Conservation (phyloP, 2,113 vertebrate species). For the Lathamus discolor region DNA sequence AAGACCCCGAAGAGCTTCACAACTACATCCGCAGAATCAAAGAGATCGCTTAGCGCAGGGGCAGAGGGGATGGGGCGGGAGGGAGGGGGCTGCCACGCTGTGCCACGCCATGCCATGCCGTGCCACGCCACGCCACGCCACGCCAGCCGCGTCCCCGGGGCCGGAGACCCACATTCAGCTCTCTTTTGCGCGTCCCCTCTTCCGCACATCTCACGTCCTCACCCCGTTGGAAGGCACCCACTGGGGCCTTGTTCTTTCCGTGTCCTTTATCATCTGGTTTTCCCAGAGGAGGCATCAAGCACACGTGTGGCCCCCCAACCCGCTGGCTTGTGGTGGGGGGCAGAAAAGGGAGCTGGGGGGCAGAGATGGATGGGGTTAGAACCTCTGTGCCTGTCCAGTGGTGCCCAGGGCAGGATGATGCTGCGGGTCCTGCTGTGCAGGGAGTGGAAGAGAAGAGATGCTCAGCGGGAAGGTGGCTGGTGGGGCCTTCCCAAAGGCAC, state of each 20-base stretch:
- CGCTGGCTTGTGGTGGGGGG: fast-evolving
- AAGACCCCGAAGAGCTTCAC: slow-evolving; percentile 92
- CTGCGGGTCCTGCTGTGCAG: neutral
- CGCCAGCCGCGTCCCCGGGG: neutral
- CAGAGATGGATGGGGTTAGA: neutral
- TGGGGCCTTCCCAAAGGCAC: neutral
- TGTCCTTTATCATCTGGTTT: neutral
- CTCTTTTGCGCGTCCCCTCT: neutral
- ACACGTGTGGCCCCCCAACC: fast-evolving
- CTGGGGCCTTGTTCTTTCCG: neutral
- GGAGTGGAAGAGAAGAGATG: neutral
- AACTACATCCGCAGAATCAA: slow-evolving; percentile 97
- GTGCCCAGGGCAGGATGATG: fast-evolving
- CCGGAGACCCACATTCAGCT: neutral
- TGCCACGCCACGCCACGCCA: neutral
- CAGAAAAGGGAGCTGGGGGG: neutral
- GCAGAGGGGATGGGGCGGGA: neutral
- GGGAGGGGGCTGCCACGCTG: neutral
- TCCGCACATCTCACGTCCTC: neutral
- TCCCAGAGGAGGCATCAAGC: neutral
- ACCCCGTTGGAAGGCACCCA: neutral
- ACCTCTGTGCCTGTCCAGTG: fast-evolving
- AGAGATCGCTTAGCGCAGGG: slow-evolving; percentile 84
- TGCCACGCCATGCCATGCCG: neutral
- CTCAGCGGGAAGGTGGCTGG: fast-evolving